phyloP scores from a whole-genome alignment of 2,113 vertebrate species.

The Elanus axillaris region DNA sequence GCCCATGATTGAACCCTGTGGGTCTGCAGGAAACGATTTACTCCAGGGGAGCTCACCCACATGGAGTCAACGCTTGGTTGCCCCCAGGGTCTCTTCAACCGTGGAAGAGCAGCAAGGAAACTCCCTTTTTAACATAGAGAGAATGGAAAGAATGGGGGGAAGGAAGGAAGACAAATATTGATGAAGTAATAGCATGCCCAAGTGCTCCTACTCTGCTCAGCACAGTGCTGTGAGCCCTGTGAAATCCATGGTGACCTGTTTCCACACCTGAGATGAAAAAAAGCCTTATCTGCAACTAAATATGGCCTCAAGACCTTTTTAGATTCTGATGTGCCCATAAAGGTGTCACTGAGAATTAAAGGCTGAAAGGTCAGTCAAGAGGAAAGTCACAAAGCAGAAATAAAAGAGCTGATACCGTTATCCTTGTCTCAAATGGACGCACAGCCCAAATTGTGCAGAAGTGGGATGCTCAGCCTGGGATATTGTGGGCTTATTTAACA shows the following conservation, averaged over 20 bases:
- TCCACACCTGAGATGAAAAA: background rate
- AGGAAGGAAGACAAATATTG: background rate
- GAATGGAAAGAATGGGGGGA: background rate
- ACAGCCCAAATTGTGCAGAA: background rate
- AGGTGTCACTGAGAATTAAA: background rate
- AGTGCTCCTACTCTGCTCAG: background rate
- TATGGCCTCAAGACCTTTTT: rapidly evolving
- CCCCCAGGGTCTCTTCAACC: background rate
- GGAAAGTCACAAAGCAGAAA: background rate
- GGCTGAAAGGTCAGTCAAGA: background rate
- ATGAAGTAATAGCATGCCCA: background rate
- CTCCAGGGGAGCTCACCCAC: background rate
- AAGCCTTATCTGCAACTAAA: background rate
- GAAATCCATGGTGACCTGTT: background rate
- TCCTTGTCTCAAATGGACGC: rapidly evolving
- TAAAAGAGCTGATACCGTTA: background rate
- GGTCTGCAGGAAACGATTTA: background rate
- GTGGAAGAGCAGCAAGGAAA: background rate
- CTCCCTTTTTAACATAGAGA: background rate
- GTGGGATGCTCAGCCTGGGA: background rate
- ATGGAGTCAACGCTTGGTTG: background rate
- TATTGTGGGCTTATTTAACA: background rate
- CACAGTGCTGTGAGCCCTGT: rapidly evolving
- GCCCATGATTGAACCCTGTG: rapidly evolving
- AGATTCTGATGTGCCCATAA: background rate